Evolutionary conservation across 1,140 invertebrate genomes (phyloP).

Genomic region (Drosophila sucinea): DNA sequence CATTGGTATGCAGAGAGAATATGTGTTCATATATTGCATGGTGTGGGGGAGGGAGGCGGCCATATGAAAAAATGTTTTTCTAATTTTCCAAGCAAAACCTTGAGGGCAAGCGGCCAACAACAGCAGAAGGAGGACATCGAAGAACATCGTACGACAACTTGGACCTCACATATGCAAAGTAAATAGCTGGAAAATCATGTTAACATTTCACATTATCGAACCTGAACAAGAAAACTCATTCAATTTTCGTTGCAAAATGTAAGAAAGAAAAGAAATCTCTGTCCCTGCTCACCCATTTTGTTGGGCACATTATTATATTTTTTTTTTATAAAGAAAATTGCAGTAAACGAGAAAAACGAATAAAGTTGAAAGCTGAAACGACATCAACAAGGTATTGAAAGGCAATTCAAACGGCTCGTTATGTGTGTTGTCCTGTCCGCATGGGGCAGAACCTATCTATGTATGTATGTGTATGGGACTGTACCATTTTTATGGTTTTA

Average conservation of each 20-base stretch:
- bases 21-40: slow-evolving; percentile 1
- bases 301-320: slow-evolving; percentile 62
- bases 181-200: slow-evolving; percentile 66
- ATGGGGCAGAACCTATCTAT: slow-evolving; percentile 4
- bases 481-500: slow-evolving; percentile 69
- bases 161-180: slow-evolving; percentile 49
- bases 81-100: slow-evolving; percentile 7
- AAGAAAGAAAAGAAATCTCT: slow-evolving; percentile 46
- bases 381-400: slow-evolving; percentile 44
- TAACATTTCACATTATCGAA: slow-evolving; percentile 65
- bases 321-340: slow-evolving; percentile 70
- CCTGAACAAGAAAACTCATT: slow-evolving; percentile 48
- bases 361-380: slow-evolving; percentile 1
- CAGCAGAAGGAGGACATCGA: not conserved
- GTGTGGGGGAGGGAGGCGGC: not conserved
- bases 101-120: not conserved
- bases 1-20: slow-evolving; percentile 1
- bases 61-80: slow-evolving; percentile 6
- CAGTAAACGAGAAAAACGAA: slow-evolving; percentile 31
- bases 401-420: slow-evolving; percentile 42
- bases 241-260: slow-evolving; percentile 64
- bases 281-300: slow-evolving; percentile 4
- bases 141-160: not conserved
- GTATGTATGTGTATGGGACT: not conserved
- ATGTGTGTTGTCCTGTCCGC: slow-evolving; percentile 6